Evolutionary conservation across 2,888 invertebrate species (phyloP).

Genomic region (Trachelus iudaicus): DNA sequence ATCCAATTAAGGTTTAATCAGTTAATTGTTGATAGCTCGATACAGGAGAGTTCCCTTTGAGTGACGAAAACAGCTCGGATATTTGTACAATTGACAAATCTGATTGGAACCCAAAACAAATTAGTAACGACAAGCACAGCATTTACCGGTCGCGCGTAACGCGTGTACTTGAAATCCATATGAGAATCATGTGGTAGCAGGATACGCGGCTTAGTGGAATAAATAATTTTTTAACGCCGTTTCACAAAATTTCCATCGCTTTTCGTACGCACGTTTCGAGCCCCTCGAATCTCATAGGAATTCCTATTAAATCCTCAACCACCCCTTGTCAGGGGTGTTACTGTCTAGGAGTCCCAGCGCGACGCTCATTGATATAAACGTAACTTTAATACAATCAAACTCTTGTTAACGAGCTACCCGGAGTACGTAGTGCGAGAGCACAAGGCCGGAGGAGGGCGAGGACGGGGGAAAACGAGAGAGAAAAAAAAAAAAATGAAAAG

Average conservation of each 20-base stretch:
- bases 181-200: too few species aligned
- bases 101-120: conserved; percentile 34
- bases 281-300: too few species aligned
- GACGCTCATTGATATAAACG: conserved; percentile 30
- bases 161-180: too few species aligned
- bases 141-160: too few species aligned
- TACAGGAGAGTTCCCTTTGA: conserved; percentile 7
- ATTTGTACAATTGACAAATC: conserved; percentile 22
- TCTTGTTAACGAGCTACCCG: conserved; percentile 16
- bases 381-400: conserved; percentile 34
- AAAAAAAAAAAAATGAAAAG: conserved; percentile 24
- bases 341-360: not conserved
- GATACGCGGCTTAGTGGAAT: too few species aligned
- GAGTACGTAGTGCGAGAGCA: conserved; percentile 14
- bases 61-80: not conserved
- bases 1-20: conserved; percentile 47
- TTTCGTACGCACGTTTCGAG: too few species aligned
- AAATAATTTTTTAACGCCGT: too few species aligned
- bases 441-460: conserved; percentile 6
- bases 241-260: too few species aligned
- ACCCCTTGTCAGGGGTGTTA: too few species aligned
- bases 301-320: too few species aligned
- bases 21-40: conserved; percentile 34
- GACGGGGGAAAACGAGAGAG: conserved; percentile 14
- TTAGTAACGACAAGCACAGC: conserved; percentile 30